Evolutionary conservation across 2,113 vertebrate genomes (phyloP), one percentile per base, ranked within the genome.

Genomic region (Cyprinodon tularosa): DNA sequence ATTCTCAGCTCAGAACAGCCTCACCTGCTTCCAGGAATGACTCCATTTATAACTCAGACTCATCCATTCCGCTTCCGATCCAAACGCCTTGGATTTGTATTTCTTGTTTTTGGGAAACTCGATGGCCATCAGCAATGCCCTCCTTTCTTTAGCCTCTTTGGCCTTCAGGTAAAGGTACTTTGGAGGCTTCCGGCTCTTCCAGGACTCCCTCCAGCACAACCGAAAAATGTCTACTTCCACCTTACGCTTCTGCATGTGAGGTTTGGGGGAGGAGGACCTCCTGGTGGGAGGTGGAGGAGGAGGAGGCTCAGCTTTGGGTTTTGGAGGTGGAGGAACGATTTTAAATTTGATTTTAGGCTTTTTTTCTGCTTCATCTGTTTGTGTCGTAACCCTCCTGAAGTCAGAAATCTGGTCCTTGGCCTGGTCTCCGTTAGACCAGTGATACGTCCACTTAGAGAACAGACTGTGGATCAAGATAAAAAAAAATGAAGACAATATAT

Each of bases 111-210:
- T 29, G 1, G 12, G 22, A n/a, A 81, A 5, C 6, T 84, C 66
- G 11, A 91, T 84, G 61, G 66, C 29, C 7, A 77, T 77, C 47
- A 91, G 88, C 11, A 74, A 59, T 3, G 4, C 7, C 3, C 75
- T 40, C 53, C 15, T 69, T 17, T 11, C 3, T 62, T 74, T 72
- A 0, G 15, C 1, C 72, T 91, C 89, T 17, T 65, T 81, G 57
- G 77, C 63, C 45, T 68, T 90, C 4, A 90, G 79, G 50, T 67
- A 90, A n/a, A 90, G 87, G 45, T 91, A 91, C 66, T 89, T 89
- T 2, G 90, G 90, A 20, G 89, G 85, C 53, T 93, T 93, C 72
- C 87, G 36, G 69, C 87, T 91, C 89, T 66, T 92, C 92, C 92
- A 93, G 12, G 92, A 93, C 2, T 93, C 90, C 67, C 13, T 90